phyloP scores from a whole-genome alignment of 2,888 invertebrate species.

The Idaea aversata region DNA sequence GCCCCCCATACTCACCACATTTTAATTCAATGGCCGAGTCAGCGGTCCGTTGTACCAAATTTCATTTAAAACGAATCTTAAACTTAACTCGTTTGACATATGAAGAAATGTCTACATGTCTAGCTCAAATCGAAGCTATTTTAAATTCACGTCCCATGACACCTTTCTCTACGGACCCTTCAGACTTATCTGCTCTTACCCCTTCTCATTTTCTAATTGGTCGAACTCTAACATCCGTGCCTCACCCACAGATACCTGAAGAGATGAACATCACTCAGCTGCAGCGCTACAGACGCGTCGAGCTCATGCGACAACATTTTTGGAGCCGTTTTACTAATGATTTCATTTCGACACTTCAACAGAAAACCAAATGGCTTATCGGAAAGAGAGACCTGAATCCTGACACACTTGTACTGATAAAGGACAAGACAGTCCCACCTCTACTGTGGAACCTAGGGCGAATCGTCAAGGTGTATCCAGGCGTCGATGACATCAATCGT shows the following conservation, averaged over 20 bases:
- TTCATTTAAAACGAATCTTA: slow-evolving; percentile 16
- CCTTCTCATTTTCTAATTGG: slow-evolving; percentile 24
- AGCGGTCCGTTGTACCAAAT: slow-evolving; percentile 19
- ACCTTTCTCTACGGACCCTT: slow-evolving; percentile 20
- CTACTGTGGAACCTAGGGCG: slow-evolving; percentile 15
- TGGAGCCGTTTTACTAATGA: slow-evolving; percentile 28
- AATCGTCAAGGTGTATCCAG: slow-evolving; percentile 1
- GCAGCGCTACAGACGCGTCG: slow-evolving; percentile 19
- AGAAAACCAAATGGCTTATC: slow-evolving; percentile 32
- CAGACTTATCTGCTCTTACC: slow-evolving; percentile 16
- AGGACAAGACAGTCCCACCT: slow-evolving; percentile 9
- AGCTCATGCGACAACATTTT: slow-evolving; percentile 27
- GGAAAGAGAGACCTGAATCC: slow-evolving; percentile 2
- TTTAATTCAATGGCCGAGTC: slow-evolving; percentile 22
- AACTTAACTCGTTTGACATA: slow-evolving; percentile 16
- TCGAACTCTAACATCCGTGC: slow-evolving; percentile 11
- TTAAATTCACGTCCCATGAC: slow-evolving; percentile 25
- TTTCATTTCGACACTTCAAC: slow-evolving; percentile 31
- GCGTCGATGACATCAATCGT: slow-evolving; percentile 9
- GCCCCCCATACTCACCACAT: slow-evolving; percentile 20
- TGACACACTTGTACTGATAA: slow-evolving; percentile 11
- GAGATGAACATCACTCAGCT: slow-evolving; percentile 5
- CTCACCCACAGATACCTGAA: slow-evolving; percentile 13
- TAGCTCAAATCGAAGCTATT: slow-evolving; percentile 21
- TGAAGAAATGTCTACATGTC: slow-evolving; percentile 23